Evolutionary conservation across 2,797 vertebrate species (phyloP).

Genomic region (Myoxocephalus aenaeus): DNA sequence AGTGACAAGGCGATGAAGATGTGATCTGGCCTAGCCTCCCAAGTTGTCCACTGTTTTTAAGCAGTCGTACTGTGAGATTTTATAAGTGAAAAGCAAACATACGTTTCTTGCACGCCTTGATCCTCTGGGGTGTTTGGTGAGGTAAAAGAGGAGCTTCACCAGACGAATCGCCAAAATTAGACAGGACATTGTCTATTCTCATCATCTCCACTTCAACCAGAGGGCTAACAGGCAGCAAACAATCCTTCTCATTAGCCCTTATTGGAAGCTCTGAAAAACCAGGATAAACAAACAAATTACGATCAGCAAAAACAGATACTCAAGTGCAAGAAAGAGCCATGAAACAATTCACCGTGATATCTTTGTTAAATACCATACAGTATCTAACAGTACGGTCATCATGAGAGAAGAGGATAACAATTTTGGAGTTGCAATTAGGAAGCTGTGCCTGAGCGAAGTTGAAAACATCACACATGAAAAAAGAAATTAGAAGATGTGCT

Average conservation of each 20-base stretch:
- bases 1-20: background rate
- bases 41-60: slow-evolving; percentile 4
- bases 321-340: background rate
- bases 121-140: slow-evolving; percentile 50
- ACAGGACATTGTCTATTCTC: slow-evolving; percentile 76
- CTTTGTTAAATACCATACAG: background rate
- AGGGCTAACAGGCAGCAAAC: slow-evolving; percentile 61
- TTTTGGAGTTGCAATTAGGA: background rate
- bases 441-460: background rate
- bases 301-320: background rate
- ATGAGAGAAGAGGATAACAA: background rate
- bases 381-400: background rate
- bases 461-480: background rate
- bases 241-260: slow-evolving; percentile 13
- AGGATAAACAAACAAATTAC: slow-evolving; percentile 10
- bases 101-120: slow-evolving; percentile 72
- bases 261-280: slow-evolving; percentile 40
- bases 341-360: accelerated
- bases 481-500: background rate
- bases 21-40: background rate
- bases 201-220: slow-evolving; percentile 76
- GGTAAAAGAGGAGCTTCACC: slow-evolving; percentile 38
- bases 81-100: slow-evolving; percentile 11
- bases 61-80: background rate
- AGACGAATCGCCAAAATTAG: slow-evolving; percentile 62